phyloP scores from a whole-genome alignment of 2,888 invertebrate species.

The Leucania comma region DNA sequence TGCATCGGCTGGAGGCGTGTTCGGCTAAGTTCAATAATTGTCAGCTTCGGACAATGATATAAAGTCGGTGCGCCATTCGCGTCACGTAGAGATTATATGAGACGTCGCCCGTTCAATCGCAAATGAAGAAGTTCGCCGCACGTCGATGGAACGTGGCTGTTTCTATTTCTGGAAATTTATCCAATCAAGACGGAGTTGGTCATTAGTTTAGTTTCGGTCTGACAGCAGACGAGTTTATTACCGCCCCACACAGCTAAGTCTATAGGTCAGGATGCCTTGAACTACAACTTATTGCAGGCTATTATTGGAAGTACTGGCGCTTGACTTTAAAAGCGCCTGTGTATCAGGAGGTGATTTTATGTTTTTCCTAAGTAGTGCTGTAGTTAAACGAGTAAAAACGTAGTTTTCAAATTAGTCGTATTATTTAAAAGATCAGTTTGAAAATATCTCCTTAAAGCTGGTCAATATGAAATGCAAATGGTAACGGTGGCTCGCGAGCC shows the following conservation, averaged over 20 bases:
- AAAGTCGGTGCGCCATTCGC: conserved; percentile 68
- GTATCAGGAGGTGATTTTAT: conserved; percentile 4
- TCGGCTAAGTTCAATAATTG: conserved; percentile 58
- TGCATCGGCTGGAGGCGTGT: conserved; percentile 23
- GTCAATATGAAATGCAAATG: conserved; percentile 70
- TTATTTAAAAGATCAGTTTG: conserved; percentile 1
- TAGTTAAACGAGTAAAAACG: not conserved
- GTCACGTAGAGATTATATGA: conserved; percentile 84
- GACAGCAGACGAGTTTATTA: conserved; percentile 59
- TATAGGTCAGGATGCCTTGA: conserved; percentile 14
- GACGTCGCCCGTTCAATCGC: conserved; percentile 78
- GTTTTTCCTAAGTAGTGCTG: not conserved
- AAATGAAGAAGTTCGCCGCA: conserved; percentile 76
- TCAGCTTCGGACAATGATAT: conserved; percentile 49
- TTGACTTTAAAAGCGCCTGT: conserved; percentile 18
- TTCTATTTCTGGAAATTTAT: conserved; percentile 74
- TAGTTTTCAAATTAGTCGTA: not conserved
- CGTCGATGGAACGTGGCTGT: conserved; percentile 62
- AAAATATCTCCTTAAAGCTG: conserved; percentile 31
- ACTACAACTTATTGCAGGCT: conserved; percentile 45
- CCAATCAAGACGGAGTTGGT: conserved; percentile 69
- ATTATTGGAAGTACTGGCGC: conserved; percentile 23
- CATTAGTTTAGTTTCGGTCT: conserved; percentile 68
- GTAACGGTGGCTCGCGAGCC: conserved; percentile 55
- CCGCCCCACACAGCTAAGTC: conserved; percentile 24